These are phyloP conservation scores for Catalaphyllia jardinei DNA, from an alignment of 64 coral and sea anemone genomes.

Conservation along the genomic window DNA sequence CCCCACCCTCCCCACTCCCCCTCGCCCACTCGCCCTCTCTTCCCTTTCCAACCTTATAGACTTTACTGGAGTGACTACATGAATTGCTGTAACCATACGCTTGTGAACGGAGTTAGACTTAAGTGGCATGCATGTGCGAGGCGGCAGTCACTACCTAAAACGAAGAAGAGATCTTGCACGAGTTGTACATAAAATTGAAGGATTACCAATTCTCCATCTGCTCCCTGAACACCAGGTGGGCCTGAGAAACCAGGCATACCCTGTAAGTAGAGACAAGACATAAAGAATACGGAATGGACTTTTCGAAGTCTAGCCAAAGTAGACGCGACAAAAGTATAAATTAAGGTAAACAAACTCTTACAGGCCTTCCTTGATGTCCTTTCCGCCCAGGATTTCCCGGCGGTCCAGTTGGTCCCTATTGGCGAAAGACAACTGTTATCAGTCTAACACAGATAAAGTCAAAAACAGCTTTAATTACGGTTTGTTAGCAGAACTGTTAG, in stretches of 20 bases:
- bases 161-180: no score
- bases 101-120: no score
- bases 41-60: no score
- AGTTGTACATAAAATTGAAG: background rate
- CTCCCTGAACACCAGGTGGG: background rate
- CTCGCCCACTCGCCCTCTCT: no score
- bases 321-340: background rate
- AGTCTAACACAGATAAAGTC: background rate
- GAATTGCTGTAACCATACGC: no score
- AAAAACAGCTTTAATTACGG: no score
- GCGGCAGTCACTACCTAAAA: no score
- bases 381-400: background rate
- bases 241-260: background rate
- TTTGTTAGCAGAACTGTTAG: no score
- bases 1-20: no score
- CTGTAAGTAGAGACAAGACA: background rate
- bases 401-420: background rate
- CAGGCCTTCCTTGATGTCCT: background rate
- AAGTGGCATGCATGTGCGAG: no score
- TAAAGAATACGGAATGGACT: background rate
- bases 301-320: no score
- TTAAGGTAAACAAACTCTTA: background rate
- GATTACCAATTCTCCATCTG: conserved; percentile 22
- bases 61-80: no score
- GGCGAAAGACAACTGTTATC: background rate